Evolutionary conservation across 2,797 vertebrate species (phyloP).

Genomic region (Sardinella longiceps): DNA sequence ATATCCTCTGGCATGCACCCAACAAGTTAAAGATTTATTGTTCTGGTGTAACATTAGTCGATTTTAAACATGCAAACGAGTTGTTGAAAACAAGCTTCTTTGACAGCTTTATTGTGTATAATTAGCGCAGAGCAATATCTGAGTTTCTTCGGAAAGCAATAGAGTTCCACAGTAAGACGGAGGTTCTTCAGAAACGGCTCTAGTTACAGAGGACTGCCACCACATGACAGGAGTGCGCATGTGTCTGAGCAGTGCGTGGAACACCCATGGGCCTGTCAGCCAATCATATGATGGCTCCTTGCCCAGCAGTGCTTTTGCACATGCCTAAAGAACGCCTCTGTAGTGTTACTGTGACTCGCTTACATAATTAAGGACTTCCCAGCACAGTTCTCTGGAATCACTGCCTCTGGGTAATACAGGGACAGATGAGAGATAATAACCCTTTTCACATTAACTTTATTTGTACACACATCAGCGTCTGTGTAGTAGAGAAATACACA

Average conservation of each 20-base stretch:
- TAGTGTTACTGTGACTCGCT: background rate
- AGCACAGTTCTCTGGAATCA: slow-evolving; percentile 1
- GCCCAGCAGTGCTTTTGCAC: background rate
- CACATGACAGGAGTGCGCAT: background rate
- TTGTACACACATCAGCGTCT: background rate
- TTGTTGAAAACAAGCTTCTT: too few relatives aligned
- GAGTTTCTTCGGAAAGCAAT: background rate
- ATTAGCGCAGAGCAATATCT: too few relatives aligned
- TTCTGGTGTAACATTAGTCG: too few relatives aligned
- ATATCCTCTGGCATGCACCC: too few relatives aligned
- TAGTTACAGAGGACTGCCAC: background rate
- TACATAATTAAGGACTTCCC: background rate
- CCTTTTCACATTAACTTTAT: too few relatives aligned
- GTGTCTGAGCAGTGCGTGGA: background rate
- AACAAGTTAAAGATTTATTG: too few relatives aligned
- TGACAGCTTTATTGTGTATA: too few relatives aligned
- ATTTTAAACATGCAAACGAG: too few relatives aligned
- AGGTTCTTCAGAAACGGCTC: background rate
- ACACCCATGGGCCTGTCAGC: background rate
- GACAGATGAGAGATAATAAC: background rate
- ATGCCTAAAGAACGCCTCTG: background rate
- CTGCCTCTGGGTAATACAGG: background rate
- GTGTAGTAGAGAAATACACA: background rate
- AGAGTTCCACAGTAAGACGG: background rate
- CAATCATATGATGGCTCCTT: background rate